Evolutionary conservation across 64 coral and sea anemone genomes (phyloP), one percentile per base, ranked within the genome.

Genomic region (Actinia tenebrosa): DNA sequence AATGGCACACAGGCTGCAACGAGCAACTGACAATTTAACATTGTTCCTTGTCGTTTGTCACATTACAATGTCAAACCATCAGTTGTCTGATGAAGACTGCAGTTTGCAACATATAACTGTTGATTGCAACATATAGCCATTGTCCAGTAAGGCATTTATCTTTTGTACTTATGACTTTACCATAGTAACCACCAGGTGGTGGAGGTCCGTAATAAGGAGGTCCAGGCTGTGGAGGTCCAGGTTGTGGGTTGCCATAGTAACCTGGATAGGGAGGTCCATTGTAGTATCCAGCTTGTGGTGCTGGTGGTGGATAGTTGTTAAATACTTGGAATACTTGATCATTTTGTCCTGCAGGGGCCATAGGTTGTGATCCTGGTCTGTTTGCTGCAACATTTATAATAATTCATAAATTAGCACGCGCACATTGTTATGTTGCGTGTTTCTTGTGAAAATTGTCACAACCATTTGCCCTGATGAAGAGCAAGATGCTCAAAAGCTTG

Each of bases 291-390:
- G 77, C 87, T 64, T 92, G 91, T 54, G 64, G 91, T 61, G 52
- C 87, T 84, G 84, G 87, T 46, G 94, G 53, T n/a, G 84, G 89
- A 44, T 94, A 98, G 72, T 92, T 89, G 64, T 93, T 90, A 81
- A 88, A 90, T 26, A 80, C 79, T 20, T 80, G 54, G 19, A 91
- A 37, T 16, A 83, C 19, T 80, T 88, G 23, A 43, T 18, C 88
- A 25, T 92, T 87, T 4, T 94, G 90, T 58, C 85, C 86, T 83
- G 78, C 71, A 20, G 88, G 90, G 4, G 86, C 83, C 22, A 88
- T 88, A 7, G 88, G 91, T 16, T 85, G 91, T 30, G 83, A 82
- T 45, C 89, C 92, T 45, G 95, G 92, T 46, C 90, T 94, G 52
- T 86, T 84, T 11, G 90, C 94, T 95, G 22, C 22, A 46, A 46